Base-by-base conservation (phyloP, 2,797 vertebrate genomes). In the Salmo trutta region DNA sequence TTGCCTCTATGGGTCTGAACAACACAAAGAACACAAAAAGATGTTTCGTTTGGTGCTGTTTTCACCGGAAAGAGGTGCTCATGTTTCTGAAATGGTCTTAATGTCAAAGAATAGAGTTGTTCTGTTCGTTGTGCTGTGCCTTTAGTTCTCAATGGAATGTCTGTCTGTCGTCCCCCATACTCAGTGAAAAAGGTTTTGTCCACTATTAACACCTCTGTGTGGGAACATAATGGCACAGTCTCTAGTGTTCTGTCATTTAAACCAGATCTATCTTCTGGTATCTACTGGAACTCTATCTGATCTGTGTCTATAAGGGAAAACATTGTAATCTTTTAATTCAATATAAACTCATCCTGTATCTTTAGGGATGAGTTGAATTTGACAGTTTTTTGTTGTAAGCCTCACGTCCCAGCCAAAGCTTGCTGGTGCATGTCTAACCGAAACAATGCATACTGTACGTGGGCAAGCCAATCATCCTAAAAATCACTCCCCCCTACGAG, bases 341-440 rank as follows among this genome's bases (percentile, higher is more conserved):
- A 93, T 93, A 93, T 93, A 93, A 88, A 88, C 65, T 87, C 87
- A 84, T 77, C 64, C 83, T 90, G 90, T 84, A 82, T 88, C 90
- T 90, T 15, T 68, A 33, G 31, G 31, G 27, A 17, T 68, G 73
- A 74, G 31, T 75, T 75, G 24, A 66, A 76, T 51, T 33, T 16
- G 53, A 56, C 65, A 19, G 70, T 85, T 80, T 80, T 33, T 16
- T 51, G 73, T 64, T 2, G 82, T 29, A 75, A 87, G 82, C 80
- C 77, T 84, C 89, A 90, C 86, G 83, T 82, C 74, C 21, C 17
- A 77, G 79, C 75, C 77, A 59, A 69, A 83, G 83, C 84, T 88
- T 65, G 74, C 83, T 85, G 78, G 76, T 85, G 91, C 89, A 92
- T 87, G 89, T 87, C 81, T 87, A 88, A 88, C 81, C 80, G 75